These are phyloP conservation scores for Microcebus jonahi DNA, from an alignment of 2,113 vertebrate species.

Conservation along the genomic window DNA sequence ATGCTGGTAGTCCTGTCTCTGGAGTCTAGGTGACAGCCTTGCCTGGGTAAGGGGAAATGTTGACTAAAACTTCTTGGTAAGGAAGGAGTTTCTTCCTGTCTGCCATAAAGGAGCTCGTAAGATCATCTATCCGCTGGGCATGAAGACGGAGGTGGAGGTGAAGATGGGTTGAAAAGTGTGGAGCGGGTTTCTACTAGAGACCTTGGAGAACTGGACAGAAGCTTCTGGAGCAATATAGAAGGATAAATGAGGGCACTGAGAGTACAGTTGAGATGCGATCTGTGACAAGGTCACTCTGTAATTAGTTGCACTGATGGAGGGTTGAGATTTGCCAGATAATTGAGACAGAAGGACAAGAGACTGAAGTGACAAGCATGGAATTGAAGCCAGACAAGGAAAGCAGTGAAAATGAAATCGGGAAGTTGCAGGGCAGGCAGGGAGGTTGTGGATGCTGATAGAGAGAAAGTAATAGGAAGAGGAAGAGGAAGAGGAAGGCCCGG, in stretches of 20 bases:
- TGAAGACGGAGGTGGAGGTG: neutral
- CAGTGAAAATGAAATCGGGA: neutral
- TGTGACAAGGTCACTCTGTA: neutral
- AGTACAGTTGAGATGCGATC: neutral
- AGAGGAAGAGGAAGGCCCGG: neutral
- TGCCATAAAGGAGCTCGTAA: neutral
- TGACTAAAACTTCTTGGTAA: neutral
- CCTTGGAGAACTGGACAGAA: conserved; percentile 2
- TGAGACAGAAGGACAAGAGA: neutral
- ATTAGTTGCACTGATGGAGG: neutral
- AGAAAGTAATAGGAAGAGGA: neutral
- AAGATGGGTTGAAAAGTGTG: neutral
- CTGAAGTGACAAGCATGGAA: neutral
- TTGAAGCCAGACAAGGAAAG: neutral
- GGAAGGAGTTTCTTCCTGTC: neutral
- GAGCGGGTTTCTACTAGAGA: neutral
- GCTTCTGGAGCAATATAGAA: neutral
- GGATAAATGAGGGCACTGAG: neutral
- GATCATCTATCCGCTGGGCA: neutral
- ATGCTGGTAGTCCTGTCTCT: neutral
- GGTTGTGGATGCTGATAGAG: neutral
- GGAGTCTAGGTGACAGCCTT: neutral
- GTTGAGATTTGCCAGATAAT: neutral
- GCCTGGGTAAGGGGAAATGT: neutral
- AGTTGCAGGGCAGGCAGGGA: neutral